A percentile compares a stretch with the other conserved stretches of the same genome.
These are phyloP conservation scores for Callaeas wilsoni DNA, from an alignment of 2,113 vertebrate species.

Conservation along the genomic window DNA sequence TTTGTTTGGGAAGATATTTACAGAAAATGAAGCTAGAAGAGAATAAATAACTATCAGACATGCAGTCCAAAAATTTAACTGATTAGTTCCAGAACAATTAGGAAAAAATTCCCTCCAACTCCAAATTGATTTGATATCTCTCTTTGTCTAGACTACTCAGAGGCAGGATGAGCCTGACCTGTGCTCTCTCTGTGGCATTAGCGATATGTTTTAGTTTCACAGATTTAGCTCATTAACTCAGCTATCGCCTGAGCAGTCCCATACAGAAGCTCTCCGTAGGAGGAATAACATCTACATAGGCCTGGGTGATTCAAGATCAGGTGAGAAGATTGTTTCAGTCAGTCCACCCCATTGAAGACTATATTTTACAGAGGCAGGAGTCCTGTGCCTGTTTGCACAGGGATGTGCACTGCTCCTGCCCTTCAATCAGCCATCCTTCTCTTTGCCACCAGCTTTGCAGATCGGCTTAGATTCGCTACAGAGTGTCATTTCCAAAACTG, in stretches of 20 bases:
- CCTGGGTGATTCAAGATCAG: rapidly evolving
- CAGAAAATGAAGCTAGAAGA: background rate
- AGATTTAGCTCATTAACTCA: background rate
- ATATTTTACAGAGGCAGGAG: background rate
- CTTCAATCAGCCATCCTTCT: background rate
- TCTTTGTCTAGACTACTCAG: background rate
- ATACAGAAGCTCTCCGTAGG: background rate
- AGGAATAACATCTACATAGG: background rate
- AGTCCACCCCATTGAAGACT: background rate
- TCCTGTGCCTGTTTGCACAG: background rate
- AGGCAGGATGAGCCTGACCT: background rate
- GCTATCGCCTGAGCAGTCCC: background rate
- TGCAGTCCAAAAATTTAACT: background rate
- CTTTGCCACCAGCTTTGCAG: background rate
- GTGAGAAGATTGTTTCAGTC: background rate
- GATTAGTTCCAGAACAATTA: background rate
- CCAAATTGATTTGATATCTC: background rate
- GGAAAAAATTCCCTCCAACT: background rate
- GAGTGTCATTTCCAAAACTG: background rate
- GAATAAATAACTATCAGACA: background rate
- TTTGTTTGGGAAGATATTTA: background rate
- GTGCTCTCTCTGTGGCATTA: background rate
- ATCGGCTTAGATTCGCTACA: background rate
- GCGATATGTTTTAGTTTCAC: background rate
- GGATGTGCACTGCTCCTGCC: background rate